phyloP scores from a whole-genome alignment of 2,888 invertebrate species.

The Pseudococcus longispinus region DNA sequence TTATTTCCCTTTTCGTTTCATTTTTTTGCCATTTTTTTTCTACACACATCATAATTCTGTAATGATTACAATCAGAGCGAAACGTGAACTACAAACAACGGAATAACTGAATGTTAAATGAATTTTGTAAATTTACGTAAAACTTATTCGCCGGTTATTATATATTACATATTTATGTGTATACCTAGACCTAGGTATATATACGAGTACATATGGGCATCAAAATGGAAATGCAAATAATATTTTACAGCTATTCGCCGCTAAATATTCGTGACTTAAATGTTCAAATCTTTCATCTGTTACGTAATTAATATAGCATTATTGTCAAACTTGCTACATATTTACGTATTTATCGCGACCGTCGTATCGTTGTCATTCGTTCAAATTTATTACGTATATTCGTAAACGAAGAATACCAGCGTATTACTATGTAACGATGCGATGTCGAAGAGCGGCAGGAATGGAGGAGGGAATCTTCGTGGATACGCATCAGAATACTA shows the following conservation, averaged over 20 bases:
- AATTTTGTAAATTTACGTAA: conserved; percentile 47
- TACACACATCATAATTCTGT: conserved; percentile 38
- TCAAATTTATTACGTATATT: background rate
- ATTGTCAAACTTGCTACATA: conserved; percentile 24
- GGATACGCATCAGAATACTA: too few species aligned
- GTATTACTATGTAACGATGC: too few species aligned
- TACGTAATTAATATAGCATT: background rate
- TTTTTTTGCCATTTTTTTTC: background rate
- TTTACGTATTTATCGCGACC: conserved; percentile 1
- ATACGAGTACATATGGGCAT: background rate
- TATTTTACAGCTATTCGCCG: conserved; percentile 20
- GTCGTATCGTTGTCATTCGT: background rate
- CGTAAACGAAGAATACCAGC: background rate
- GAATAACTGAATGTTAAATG: conserved; percentile 47
- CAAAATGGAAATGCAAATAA: background rate
- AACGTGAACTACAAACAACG: conserved; percentile 25
- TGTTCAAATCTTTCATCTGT: conserved; percentile 7
- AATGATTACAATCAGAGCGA: conserved; percentile 51
- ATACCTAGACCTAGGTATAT: background rate
- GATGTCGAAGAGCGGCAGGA: background rate
- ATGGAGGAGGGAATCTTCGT: background rate
- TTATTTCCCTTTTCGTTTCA: background rate
- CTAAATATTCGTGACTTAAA: conserved; percentile 21
- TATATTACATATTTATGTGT: background rate
- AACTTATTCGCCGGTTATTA: conserved; percentile 31